Percentiles rank a stretch among this genome's conserved stretches.
Evolutionary conservation across 2,797 vertebrate species (phyloP).

Genomic region (Echiichthys vipera): DNA sequence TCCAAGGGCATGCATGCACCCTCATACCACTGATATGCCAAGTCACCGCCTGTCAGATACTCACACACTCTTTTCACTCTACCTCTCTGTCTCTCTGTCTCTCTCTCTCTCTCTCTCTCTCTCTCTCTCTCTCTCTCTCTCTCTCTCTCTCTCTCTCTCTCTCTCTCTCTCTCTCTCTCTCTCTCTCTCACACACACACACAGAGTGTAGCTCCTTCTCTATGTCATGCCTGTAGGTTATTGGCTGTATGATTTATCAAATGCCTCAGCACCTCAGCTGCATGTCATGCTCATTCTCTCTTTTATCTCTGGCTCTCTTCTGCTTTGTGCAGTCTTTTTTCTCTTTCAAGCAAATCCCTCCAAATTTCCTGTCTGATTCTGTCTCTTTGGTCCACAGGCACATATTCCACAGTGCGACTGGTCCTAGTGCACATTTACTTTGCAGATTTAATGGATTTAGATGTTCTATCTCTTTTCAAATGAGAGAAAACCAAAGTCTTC

Average conservation of each 20-base stretch:
- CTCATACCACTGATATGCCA: constrained; percentile 59
- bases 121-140: background rate
- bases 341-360: constrained; percentile 56
- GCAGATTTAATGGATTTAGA: constrained; percentile 16
- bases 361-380: constrained; percentile 54
- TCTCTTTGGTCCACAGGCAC: constrained; percentile 22
- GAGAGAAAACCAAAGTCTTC: background rate
- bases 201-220: constrained; percentile 33
- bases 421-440: constrained; percentile 23
- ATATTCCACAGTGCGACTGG: constrained; percentile 18
- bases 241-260: constrained; percentile 71
- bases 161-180: background rate
- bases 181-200: constrained; percentile 10
- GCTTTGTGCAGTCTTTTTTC: constrained; percentile 41
- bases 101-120: background rate
- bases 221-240: constrained; percentile 70
- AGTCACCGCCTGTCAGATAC: constrained; percentile 61
- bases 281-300: constrained; percentile 38
- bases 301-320: constrained; percentile 34
- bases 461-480: no score
- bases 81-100: background rate
- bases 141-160: constrained; percentile 20
- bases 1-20: constrained; percentile 46
- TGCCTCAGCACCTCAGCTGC: constrained; percentile 64
- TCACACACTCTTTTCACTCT: constrained; percentile 16